These are phyloP conservation scores for Leptatherina wallacei DNA, from an alignment of 2,797 vertebrate genomes.

Conservation along the genomic window DNA sequence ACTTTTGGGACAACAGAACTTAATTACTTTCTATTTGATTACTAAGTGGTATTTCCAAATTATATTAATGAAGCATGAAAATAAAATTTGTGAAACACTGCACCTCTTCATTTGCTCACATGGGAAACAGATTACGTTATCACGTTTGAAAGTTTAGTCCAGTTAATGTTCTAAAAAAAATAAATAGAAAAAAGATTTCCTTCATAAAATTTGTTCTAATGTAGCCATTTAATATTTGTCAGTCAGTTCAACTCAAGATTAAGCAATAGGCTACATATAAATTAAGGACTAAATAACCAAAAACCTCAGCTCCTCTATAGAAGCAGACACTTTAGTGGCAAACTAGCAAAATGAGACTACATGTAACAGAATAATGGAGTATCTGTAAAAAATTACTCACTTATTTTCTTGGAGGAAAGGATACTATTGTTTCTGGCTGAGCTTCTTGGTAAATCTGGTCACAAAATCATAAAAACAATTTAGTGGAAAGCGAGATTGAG, in stretches of 20 bases:
- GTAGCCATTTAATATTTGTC: too few relatives aligned
- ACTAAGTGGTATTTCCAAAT: neutral
- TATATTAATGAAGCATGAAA: neutral
- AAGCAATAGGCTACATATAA: neutral
- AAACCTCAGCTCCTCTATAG: neutral
- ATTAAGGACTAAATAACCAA: neutral
- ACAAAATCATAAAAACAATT: neutral
- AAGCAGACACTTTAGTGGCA: neutral
- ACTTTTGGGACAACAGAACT: neutral
- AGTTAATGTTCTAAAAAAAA: neutral
- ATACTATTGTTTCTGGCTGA: neutral
- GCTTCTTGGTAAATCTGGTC: neutral
- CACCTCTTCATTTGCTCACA: too few relatives aligned
- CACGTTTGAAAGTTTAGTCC: too few relatives aligned
- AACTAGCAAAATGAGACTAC: neutral
- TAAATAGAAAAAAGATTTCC: neutral
- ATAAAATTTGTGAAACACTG: neutral
- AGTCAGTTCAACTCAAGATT: neutral
- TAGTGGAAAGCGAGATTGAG: too few relatives aligned
- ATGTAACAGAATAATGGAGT: neutral
- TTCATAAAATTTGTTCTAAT: too few relatives aligned
- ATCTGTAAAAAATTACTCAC: conserved; percentile 44
- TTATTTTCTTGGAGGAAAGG: neutral
- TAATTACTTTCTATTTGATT: too few relatives aligned
- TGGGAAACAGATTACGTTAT: too few relatives aligned